Conservation (phyloP, 1,140 invertebrate genomes). For the Megathymus violae region DNA sequence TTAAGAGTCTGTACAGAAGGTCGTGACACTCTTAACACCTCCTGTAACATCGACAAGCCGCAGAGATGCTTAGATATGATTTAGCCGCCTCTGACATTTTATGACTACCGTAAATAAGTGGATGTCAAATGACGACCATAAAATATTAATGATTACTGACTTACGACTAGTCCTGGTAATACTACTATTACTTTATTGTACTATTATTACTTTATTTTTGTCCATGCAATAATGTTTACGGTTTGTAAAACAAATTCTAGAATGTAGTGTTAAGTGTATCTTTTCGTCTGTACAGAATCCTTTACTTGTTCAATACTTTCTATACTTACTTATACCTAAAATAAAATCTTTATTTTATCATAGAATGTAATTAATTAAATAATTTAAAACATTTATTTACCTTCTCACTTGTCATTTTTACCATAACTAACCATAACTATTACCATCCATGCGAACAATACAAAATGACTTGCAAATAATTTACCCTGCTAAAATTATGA, state of each 20-base stretch:
- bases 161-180: neutral
- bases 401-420: no score
- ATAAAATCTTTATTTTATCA: no score
- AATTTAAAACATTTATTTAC: no score
- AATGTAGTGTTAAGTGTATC: neutral
- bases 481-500: no score
- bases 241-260: neutral
- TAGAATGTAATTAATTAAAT: no score
- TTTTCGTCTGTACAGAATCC: conserved; percentile 4
- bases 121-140: neutral
- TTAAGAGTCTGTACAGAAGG: conserved; percentile 24
- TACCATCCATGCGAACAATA: no score
- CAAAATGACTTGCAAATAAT: no score
- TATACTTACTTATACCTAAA: neutral
- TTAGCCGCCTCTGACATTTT: conserved; percentile 3
- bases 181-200: neutral
- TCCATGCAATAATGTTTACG: neutral
- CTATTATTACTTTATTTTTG: neutral
- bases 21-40: conserved; percentile 12
- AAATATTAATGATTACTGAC: conserved; percentile 2
- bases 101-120: neutral
- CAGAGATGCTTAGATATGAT: conserved; percentile 5
- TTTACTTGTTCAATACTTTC: conserved; percentile 1
- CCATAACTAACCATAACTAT: no score
- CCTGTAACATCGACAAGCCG: conserved; percentile 1